Conservation (phyloP, 2,113 vertebrate species). For the Gopherus flavomarginatus region DNA sequence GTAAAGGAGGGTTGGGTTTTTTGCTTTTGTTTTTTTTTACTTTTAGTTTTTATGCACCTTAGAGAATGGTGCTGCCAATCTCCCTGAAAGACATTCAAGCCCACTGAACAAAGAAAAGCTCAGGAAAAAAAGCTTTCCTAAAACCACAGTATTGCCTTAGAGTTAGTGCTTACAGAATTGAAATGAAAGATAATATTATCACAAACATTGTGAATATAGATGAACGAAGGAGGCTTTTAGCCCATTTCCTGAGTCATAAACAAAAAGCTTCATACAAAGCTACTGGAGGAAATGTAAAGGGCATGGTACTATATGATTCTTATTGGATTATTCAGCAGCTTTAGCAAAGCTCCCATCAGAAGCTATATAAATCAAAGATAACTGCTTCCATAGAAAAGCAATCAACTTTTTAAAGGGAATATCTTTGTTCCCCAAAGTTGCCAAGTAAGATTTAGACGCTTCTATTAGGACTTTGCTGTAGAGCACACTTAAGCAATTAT, state of each 20-base stretch:
- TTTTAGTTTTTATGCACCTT: not conserved
- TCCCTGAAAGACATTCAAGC: not conserved
- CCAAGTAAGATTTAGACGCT: conserved; percentile 55
- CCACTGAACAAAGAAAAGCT: not conserved
- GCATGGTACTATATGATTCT: conserved; percentile 51
- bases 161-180: conserved; percentile 69
- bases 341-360: conserved; percentile 56
- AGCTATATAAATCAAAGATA: conserved; percentile 71
- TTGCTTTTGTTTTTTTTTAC: not conserved
- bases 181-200: conserved; percentile 66
- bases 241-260: conserved; percentile 69
- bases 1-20: not conserved
- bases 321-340: conserved; percentile 68
- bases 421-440: conserved; percentile 44
- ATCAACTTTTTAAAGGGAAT: conserved; percentile 62
- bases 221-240: conserved; percentile 72
- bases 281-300: conserved; percentile 60
- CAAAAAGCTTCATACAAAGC: conserved; percentile 53
- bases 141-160: conserved; percentile 27
- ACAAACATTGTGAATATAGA: conserved; percentile 61
- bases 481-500: conserved; percentile 39
- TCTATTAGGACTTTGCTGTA: conserved; percentile 33
- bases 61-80: not conserved
- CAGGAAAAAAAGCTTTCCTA: conserved; percentile 1
- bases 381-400: conserved; percentile 54